Base-by-base conservation (phyloP, 2,113 vertebrate species). In the Phoenicopterus ruber region DNA sequence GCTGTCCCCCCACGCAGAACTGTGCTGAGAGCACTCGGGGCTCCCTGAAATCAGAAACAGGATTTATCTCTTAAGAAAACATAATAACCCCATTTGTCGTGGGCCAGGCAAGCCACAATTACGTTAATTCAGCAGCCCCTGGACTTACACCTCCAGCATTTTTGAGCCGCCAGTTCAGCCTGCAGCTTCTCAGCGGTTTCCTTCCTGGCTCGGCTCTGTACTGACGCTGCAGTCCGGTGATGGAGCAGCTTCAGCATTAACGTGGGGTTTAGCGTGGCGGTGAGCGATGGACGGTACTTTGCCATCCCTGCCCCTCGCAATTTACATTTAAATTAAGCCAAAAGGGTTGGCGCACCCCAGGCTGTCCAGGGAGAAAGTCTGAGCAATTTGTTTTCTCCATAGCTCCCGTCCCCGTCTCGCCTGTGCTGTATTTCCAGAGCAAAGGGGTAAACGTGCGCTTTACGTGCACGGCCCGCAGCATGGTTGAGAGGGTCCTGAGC, bases 251-350 rank as follows among this genome's bases (percentile, higher is more conserved):
- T 4, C 4, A 4, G 31, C 32, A 17, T 7, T 4, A 25, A 50
- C 0, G 2, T 10, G 70, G 52, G 5, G 62, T 86, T 71, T 16
- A 40, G 77, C 36, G 44, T 0, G 0, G 4, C 1, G 15, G 57
- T 6, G 26, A 31, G 83, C 15, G 50, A 52, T 66, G 61, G 57
- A n/a, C 20, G 70, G 54, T 40, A 7, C 22, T 24, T 18, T 18
- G 66, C 66, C 74, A 66, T 49, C 58, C 3, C 38, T n/a, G 29
- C 76, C 58, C 44, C n/a, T 88, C 73, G 22, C 29, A n/a, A 9
- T 70, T 81, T 31, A 6, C 82, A 55, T 62, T 77, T 17, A 32
- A 82, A 83, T 57, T 13, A n/a, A 34, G 46, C 22, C 13, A 14
- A 32, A 74, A 36, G 73, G 11, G 6, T 55, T 55, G 38, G 49